These are phyloP conservation scores for Busseola fusca DNA, from an alignment of 2,888 invertebrate genomes.

Conservation along the genomic window DNA sequence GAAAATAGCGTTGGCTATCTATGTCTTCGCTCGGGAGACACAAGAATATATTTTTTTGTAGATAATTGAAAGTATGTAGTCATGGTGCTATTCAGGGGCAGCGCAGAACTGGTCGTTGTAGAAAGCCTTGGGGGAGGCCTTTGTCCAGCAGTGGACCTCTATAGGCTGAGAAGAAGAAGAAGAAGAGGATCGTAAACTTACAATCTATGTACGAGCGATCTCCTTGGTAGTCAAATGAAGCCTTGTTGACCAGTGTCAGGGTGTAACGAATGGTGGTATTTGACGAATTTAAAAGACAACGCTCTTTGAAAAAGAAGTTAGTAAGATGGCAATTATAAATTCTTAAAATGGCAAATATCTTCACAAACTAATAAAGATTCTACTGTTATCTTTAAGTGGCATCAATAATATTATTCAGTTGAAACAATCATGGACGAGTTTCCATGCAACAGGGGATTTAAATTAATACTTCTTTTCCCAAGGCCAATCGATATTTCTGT, in stretches of 20 bases:
- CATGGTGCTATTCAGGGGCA: background rate
- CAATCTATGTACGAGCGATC: slow-evolving; percentile 2
- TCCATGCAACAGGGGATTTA: background rate
- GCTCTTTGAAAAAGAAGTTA: background rate
- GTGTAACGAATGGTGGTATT: background rate
- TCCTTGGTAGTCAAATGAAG: background rate
- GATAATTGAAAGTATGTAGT: background rate
- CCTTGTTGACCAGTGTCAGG: background rate
- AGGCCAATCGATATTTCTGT: slow-evolving; percentile 31
- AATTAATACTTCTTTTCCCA: slow-evolving; percentile 2
- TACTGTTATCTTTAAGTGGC: background rate
- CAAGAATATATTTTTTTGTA: slow-evolving; percentile 2
- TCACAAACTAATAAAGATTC: background rate
- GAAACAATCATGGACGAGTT: background rate
- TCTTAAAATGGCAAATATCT: background rate
- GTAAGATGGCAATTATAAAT: background rate
- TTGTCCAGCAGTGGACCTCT: too few relatives aligned
- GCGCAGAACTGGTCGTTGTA: too few relatives aligned
- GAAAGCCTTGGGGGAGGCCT: too few relatives aligned
- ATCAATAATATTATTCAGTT: background rate
- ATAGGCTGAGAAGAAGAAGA: too few relatives aligned
- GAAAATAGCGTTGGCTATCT: slow-evolving; percentile 36
- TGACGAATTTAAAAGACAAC: background rate
- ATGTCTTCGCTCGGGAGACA: slow-evolving; percentile 3
- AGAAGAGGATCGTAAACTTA: background rate